A percentile compares a stretch with the other conserved stretches of the same genome.
phyloP scores from a whole-genome alignment of 1,140 invertebrate genomes.

The Scaptomyza montana region DNA sequence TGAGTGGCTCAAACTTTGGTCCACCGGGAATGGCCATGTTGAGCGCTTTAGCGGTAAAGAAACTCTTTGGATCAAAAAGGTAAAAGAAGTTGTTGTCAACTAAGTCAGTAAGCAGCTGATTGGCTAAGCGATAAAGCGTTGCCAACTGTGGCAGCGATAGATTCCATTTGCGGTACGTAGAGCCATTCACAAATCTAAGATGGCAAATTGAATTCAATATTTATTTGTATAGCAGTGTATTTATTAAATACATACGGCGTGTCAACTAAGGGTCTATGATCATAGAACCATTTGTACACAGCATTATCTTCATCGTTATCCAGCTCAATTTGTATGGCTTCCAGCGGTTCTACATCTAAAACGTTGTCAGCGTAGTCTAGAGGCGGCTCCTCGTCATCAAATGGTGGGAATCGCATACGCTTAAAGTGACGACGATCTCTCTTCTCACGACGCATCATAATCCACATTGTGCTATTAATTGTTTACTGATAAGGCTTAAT shows the following conservation, averaged over 20 bases:
- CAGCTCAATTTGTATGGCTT: constrained; percentile 99
- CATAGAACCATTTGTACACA: constrained; percentile 98
- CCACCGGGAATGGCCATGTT: constrained; percentile 99
- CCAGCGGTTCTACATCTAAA: constrained; percentile 98
- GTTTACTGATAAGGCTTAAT: background rate
- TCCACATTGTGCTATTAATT: constrained; percentile 97
- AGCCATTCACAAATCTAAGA: constrained; percentile 95
- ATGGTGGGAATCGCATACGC: constrained; percentile 99
- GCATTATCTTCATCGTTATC: constrained; percentile 97
- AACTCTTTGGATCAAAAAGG: constrained; percentile 99
- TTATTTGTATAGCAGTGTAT: constrained; percentile 9
- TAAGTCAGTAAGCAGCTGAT: constrained; percentile 98
- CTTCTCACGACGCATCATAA: constrained; percentile 99
- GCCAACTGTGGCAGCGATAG: constrained; percentile 98
- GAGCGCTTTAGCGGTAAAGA: constrained; percentile 99
- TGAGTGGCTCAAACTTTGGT: constrained; percentile 99
- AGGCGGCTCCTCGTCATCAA: constrained; percentile 99
- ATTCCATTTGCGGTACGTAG: constrained; percentile 98
- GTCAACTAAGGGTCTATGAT: constrained; percentile 97
- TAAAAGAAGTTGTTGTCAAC: constrained; percentile 99
- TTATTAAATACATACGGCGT: constrained; percentile 86
- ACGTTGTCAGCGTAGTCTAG: constrained; percentile 99
- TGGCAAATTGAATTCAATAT: background rate
- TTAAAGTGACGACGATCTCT: constrained; percentile 99
- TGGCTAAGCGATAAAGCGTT: constrained; percentile 97